Percentiles rank a stretch among this genome's conserved stretches.
These are phyloP conservation scores for Myotis planiceps DNA, from an alignment of 2,797 vertebrate genomes.

Conservation along the genomic window DNA sequence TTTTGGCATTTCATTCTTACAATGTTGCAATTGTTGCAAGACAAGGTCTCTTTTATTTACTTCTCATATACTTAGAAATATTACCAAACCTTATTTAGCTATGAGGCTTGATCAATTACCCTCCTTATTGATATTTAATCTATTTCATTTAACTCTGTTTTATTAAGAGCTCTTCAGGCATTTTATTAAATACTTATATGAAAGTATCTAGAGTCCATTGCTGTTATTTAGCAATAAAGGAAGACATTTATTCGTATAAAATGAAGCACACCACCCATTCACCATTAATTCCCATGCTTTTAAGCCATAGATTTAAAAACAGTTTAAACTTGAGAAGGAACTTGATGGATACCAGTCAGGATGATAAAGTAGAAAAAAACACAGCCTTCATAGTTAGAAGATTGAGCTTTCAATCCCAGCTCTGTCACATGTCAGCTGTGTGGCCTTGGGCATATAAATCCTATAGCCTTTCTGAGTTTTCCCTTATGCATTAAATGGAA, in stretches of 20 bases:
- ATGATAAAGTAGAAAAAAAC: background rate
- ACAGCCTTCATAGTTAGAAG: background rate
- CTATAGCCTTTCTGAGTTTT: conserved; percentile 6
- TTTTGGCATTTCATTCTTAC: conserved; percentile 28
- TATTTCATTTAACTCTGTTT: conserved; percentile 25
- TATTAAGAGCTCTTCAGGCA: background rate
- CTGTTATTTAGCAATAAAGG: conserved; percentile 7
- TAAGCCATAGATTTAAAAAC: background rate
- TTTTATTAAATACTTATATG: conserved; percentile 21
- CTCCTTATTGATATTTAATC: background rate
- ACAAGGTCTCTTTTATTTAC: conserved; percentile 46
- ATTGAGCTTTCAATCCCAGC: background rate
- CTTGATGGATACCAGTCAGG: background rate
- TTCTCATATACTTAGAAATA: background rate
- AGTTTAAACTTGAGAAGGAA: background rate
- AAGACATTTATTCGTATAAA: conserved; percentile 14
- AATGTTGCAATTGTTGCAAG: background rate
- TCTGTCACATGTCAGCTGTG: background rate
- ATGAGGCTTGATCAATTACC: background rate
- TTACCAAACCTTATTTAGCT: background rate
- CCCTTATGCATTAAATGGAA: background rate
- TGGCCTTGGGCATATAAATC: background rate
- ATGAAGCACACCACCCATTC: background rate
- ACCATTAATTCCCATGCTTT: background rate
- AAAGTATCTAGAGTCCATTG: background rate